Conservation (phyloP, 2,797 vertebrate species). For the Chelon labrosus region DNA sequence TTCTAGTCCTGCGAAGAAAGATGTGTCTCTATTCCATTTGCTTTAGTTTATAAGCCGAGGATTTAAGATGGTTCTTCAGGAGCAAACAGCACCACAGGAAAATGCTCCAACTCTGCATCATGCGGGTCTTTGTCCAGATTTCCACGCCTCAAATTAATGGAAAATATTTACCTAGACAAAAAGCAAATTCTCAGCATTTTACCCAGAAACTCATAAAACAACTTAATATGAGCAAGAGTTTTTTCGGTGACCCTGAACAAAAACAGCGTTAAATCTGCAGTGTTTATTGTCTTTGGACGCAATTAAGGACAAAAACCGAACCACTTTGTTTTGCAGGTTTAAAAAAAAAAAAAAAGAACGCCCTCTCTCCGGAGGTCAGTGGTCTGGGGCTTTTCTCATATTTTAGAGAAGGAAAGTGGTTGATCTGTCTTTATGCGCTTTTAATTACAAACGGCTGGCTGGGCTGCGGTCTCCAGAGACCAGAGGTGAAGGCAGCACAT, state of each 20-base stretch:
- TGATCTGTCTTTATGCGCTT: conserved; percentile 69
- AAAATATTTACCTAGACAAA: too few species aligned
- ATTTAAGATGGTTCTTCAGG: conserved; percentile 14
- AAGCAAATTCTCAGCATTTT: too few species aligned
- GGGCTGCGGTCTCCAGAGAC: conserved; percentile 60
- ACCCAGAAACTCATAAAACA: not conserved
- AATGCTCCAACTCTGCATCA: conserved; percentile 24
- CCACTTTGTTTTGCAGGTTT: conserved; percentile 33
- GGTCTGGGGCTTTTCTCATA: conserved; percentile 15
- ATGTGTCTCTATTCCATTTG: not conserved
- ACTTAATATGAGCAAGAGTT: too few species aligned
- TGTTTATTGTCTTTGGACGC: conserved; percentile 50
- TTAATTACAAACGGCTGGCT: conserved; percentile 76
- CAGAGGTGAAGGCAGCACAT: conserved; percentile 67
- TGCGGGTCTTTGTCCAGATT: conserved; percentile 31
- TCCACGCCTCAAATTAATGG: too few species aligned
- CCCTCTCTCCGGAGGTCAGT: conserved; percentile 1
- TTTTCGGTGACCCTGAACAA: too few species aligned
- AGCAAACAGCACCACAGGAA: conserved; percentile 22
- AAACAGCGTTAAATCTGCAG: conserved; percentile 6
- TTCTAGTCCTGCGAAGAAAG: not conserved
- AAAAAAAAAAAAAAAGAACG: conserved; percentile 34
- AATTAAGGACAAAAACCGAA: conserved; percentile 43
- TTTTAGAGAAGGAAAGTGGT: conserved; percentile 48
- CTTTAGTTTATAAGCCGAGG: not conserved